phyloP scores from a whole-genome alignment of 2,113 vertebrate species.

The Mola mola region DNA sequence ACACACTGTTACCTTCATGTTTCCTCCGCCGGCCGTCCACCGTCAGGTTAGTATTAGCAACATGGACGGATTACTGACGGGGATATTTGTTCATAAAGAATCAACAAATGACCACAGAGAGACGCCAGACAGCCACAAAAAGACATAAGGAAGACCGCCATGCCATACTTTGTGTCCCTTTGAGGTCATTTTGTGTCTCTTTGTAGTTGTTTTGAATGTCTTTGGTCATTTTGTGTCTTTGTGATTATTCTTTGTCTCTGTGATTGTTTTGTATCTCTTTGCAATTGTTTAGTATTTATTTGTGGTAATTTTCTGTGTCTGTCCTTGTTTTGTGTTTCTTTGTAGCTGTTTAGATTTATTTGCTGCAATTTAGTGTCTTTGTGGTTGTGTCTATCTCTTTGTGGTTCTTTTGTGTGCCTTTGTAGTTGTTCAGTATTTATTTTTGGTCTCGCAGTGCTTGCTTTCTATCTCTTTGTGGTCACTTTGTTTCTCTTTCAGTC shows the following conservation, averaged over 20 bases:
- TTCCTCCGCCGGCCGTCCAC: slow-evolving; percentile 28
- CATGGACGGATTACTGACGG: not conserved
- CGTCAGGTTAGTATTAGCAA: slow-evolving; percentile 42
- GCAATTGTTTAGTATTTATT: too few relatives aligned
- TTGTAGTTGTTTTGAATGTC: too few relatives aligned
- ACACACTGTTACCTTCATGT: slow-evolving; percentile 25
- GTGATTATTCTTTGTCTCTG: too few relatives aligned
- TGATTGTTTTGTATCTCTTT: too few relatives aligned
- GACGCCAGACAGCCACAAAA: not conserved
- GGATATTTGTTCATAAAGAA: too few relatives aligned
- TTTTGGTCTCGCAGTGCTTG: too few relatives aligned
- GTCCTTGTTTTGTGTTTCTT: not conserved
- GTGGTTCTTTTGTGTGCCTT: not conserved
- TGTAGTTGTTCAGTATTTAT: too few relatives aligned
- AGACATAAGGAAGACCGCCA: not conserved
- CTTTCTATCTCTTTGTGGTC: not conserved
- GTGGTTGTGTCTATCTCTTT: not conserved
- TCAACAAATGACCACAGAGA: not conserved
- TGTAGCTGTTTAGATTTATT: not conserved
- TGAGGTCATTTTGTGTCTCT: too few relatives aligned
- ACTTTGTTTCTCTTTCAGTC: not conserved
- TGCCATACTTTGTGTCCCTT: too few relatives aligned
- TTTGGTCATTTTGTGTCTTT: not conserved
- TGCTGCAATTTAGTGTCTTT: not conserved
- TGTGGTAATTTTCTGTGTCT: too few relatives aligned